Evolutionary conservation across 2,113 vertebrate species (phyloP).

Genomic region (Furnarius figulus): DNA sequence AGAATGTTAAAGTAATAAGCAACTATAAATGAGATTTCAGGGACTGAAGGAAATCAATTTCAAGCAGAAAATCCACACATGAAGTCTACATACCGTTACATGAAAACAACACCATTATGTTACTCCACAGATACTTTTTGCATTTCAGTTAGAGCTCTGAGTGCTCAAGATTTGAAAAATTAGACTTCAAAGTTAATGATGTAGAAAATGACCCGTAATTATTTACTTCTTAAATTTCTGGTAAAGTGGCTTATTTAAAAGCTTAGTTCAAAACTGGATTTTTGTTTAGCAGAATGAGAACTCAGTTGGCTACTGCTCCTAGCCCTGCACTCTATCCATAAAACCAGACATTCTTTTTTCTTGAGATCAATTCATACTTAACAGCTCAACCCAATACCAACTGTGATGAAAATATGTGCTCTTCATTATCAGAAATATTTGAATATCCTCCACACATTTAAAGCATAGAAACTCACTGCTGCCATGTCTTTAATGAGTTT

Average conservation of each 20-base stretch:
- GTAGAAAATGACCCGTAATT: not conserved
- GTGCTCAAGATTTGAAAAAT: not conserved
- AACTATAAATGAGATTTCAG: not conserved
- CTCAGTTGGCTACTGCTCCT: not conserved
- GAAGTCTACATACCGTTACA: not conserved
- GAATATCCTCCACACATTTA: not conserved
- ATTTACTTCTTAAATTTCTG: not conserved
- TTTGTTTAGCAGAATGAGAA: not conserved
- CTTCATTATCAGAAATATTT: not conserved
- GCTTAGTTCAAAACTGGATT: not conserved
- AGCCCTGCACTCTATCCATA: not conserved
- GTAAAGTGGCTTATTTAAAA: not conserved
- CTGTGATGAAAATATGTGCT: not conserved
- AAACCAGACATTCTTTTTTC: not conserved
- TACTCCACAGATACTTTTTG: not conserved
- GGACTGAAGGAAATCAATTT: not conserved
- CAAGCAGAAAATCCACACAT: not conserved
- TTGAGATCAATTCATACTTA: not conserved
- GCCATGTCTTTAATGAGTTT: conserved; percentile 99
- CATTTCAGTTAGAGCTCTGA: not conserved
- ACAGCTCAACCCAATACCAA: not conserved
- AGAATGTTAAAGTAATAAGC: not conserved
- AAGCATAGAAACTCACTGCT: conserved; percentile 82
- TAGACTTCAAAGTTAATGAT: not conserved
- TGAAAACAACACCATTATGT: not conserved